Percentiles rank a stretch among this genome's conserved stretches.
Evolutionary conservation across 92 coral and sea anemone species (phyloP).

Genomic region (Zoanthus gigantus): DNA sequence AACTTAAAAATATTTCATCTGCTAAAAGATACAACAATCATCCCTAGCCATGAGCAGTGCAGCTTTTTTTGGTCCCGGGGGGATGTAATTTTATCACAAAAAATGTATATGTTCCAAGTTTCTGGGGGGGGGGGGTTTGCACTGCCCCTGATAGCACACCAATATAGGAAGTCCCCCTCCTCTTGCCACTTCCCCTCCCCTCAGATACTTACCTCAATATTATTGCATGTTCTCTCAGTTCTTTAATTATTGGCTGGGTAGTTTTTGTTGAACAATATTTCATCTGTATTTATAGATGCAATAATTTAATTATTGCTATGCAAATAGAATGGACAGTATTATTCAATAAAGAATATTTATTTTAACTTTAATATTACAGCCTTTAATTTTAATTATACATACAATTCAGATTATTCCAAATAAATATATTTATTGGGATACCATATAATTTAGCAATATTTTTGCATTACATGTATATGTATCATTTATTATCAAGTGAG

Average conservation of each 20-base stretch:
- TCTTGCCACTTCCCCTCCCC: background rate
- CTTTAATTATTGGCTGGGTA: constrained; percentile 7
- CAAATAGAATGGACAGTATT: constrained; percentile 6
- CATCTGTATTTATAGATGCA: constrained; percentile 3
- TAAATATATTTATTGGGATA: constrained; percentile 1
- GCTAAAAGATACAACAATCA: background rate
- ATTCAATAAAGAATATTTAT: constrained; percentile 3
- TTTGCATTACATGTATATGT: background rate
- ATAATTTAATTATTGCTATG: constrained; percentile 4
- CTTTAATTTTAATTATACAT: constrained; percentile 3
- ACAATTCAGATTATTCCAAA: constrained; percentile 5
- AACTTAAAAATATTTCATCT: constrained; percentile 3
- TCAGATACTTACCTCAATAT: constrained; percentile 3
- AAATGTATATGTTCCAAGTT: background rate
- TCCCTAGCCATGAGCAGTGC: constrained; percentile 9
- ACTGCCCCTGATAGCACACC: background rate
- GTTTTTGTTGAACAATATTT: constrained; percentile 5
- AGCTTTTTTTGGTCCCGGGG: constrained; percentile 5
- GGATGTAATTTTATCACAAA: constrained; percentile 5
- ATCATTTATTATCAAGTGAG: constrained; percentile 5
- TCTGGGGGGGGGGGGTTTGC: constrained; percentile 10
- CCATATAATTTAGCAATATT: background rate
- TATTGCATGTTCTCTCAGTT: constrained; percentile 1
- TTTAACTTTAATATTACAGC: constrained; percentile 5
- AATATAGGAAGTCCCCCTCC: background rate